phyloP scores from a whole-genome alignment of 2,113 vertebrate species.

The Odobenus rosmarus region DNA sequence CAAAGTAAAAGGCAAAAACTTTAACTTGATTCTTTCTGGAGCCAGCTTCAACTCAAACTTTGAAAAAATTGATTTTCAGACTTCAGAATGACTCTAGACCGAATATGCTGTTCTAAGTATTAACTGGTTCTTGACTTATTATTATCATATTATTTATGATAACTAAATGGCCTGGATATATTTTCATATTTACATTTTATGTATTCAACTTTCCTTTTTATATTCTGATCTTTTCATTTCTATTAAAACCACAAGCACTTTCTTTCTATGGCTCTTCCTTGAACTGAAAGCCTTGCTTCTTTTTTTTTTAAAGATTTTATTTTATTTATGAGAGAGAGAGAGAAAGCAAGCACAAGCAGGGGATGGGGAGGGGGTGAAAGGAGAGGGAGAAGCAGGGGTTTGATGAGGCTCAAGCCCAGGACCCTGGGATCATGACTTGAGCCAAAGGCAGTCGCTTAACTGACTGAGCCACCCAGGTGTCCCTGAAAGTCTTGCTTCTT shows the following conservation, averaged over 20 bases:
- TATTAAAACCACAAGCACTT: neutral
- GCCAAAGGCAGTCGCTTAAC: neutral
- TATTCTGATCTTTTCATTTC: neutral
- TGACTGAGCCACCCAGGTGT: neutral
- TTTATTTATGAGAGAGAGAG: neutral
- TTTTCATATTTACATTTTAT: neutral
- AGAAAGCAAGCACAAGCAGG: neutral
- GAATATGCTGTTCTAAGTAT: neutral
- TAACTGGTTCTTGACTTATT: slow-evolving; percentile 12
- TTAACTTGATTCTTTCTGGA: neutral
- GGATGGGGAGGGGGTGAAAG: neutral
- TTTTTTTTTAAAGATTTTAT: neutral
- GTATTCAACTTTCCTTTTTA: neutral
- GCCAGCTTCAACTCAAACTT: neutral
- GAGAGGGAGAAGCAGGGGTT: neutral
- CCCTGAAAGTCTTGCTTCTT: neutral
- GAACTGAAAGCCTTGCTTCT: neutral
- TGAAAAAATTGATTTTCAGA: neutral
- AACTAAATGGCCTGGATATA: neutral
- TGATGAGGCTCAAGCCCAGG: neutral
- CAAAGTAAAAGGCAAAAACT: neutral
- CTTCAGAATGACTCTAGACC: neutral
- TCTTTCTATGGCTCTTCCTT: neutral
- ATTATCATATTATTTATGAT: neutral
- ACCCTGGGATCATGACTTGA: neutral